phyloP scores from a whole-genome alignment of 2,113 vertebrate genomes.

The Regulus satrapa region DNA sequence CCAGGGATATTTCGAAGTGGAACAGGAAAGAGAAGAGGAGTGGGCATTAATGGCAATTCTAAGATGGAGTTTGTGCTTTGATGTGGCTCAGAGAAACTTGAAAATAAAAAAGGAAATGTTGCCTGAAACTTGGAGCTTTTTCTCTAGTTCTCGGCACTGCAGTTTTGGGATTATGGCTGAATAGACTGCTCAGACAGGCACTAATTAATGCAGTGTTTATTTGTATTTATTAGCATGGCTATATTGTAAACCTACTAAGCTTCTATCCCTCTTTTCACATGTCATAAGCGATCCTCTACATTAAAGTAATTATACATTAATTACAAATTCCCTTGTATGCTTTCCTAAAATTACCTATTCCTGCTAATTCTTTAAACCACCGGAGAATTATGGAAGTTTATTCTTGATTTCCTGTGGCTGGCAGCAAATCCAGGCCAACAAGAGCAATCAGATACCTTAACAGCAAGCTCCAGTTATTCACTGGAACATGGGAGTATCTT shows the following conservation, averaged over 20 bases:
- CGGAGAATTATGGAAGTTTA: not conserved
- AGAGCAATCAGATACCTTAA: not conserved
- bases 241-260: not conserved
- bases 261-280: not conserved
- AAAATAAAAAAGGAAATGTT: not conserved
- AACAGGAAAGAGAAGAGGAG: not conserved
- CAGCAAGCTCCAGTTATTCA: not conserved
- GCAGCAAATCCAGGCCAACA: not conserved
- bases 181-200: not conserved
- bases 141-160: not conserved
- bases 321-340: rapidly evolving
- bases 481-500: not conserved
- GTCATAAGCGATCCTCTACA: not conserved
- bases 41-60: not conserved
- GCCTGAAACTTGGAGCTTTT: not conserved
- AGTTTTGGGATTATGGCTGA: not conserved
- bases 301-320: not conserved
- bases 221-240: not conserved
- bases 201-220: not conserved
- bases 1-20: not conserved
- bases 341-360: not conserved
- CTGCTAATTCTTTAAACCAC: not conserved
- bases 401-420: not conserved
- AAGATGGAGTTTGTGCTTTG: not conserved
- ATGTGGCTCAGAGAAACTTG: rapidly evolving